Evolutionary conservation across 1,140 invertebrate species (phyloP), one percentile per base, ranked within the genome.

Genomic region (Drosophila baimaii): DNA sequence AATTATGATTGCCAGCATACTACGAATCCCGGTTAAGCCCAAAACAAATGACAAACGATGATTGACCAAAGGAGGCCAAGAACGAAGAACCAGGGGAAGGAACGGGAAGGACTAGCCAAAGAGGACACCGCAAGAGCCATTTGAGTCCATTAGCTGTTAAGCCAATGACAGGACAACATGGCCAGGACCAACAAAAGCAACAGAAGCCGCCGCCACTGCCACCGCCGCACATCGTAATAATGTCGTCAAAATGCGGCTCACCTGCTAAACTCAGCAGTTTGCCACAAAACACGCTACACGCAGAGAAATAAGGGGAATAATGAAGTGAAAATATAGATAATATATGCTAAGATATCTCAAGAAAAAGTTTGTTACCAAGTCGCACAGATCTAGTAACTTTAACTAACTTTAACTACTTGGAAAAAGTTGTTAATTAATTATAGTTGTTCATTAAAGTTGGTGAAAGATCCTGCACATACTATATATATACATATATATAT

Each of bases 91-190:
- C 1, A 44, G 51, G 23, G 33, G 17, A 39, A 10, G 21, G 19
- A 15, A 17, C 10, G 37, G 10, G n/a, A 69, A 69, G 44, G 29
- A 64, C 33, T 55, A 62, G 72, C 51, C 52, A 64, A 72, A 81
- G 56, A 49, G 70, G 46, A 86, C 71, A 49, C 62, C 65, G 54
- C 65, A 64, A 68, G 44, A 65, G 65, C 70, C 84, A 72, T 85
- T 85, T 86, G 65, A 71, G 82, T 82, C 83, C 82, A 82, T 88
- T 85, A 82, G 79, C 83, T 82, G 79, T 75, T 86, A 85, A 86
- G 81, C 81, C 74, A 78, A 74, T 55, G 73, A 68, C 77, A 64
- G 62, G 77, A 69, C 75, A 71, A 69, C 61, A 69, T 52, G 79
- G 55, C 69, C 56, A 62, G 62, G 55, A 49, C 25, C 59, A 63